Evolutionary conservation across 2,113 vertebrate species (phyloP).

Genomic region (Coreoperca whiteheadi): DNA sequence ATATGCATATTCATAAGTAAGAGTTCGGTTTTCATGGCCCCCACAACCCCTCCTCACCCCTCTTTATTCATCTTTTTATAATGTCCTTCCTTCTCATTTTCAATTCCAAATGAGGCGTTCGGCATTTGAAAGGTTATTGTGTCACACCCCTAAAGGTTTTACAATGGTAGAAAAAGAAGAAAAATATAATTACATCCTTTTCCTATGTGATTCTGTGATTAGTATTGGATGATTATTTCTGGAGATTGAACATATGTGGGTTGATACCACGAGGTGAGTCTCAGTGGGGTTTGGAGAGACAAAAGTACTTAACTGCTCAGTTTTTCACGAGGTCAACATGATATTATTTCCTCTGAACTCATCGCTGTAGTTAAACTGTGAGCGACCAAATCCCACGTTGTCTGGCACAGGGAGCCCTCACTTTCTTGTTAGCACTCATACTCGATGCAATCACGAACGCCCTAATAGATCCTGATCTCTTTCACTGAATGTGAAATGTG

Average conservation of each 20-base stretch:
- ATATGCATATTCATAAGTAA: constrained; percentile 85
- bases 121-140: constrained; percentile 83
- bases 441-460: constrained; percentile 56
- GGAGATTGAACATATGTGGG: constrained; percentile 83
- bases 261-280: constrained; percentile 83
- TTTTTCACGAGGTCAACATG: constrained; percentile 82
- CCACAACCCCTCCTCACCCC: constrained; percentile 38
- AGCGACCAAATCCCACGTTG: constrained; percentile 82
- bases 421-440: constrained; percentile 72
- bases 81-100: constrained; percentile 76
- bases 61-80: constrained; percentile 79
- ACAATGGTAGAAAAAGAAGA: constrained; percentile 85
- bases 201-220: constrained; percentile 89
- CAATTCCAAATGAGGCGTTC: constrained; percentile 74
- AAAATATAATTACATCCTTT: constrained; percentile 92
- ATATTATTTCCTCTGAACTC: constrained; percentile 79
- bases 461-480: constrained; percentile 71
- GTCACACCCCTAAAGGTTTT: constrained; percentile 87
- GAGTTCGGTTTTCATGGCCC: constrained; percentile 64
- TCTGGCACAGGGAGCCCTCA: constrained; percentile 60
- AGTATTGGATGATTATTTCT: constrained; percentile 84
- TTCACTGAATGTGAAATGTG: constrained; percentile 67
- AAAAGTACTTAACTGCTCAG: constrained; percentile 87
- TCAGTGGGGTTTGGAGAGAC: constrained; percentile 81
- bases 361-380: constrained; percentile 85